Evolutionary conservation across 2,797 vertebrate genomes (phyloP), one percentile per base, ranked within the genome.

Genomic region (Rallus crepitans): DNA sequence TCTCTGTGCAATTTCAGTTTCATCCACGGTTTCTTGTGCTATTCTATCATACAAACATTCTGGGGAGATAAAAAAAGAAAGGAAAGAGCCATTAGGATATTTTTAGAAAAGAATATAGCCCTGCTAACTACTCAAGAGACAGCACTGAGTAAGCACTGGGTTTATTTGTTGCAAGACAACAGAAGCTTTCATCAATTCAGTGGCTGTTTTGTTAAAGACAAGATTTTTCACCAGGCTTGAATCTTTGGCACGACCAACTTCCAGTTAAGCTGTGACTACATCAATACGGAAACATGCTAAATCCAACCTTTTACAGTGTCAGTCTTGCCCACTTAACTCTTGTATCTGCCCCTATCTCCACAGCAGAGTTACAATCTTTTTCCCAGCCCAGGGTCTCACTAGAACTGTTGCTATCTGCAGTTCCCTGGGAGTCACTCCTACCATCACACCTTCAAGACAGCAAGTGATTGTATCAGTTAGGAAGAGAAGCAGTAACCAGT

Each of bases 31-130:
- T 98, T 99, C 99, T 98, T 99, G 99, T 97, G 99, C 99, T 98
- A 99, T 99, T 97, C 99, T 98, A 98, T 99, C 99, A 96, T 99
- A 99, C 97, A 99, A 99, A 98, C 99, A 99, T 98, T 99, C 99
- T 97, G 88, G 50, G 90, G 96, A 92, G 94, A 47, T 47, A 47
- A 96, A 95, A 95, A 97, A 96, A 86, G 94, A 96, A 95, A 95
- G 69, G 79, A 88, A 83, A 97, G 56, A 97, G 96, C 52, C 96
- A 90, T 95, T 96, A 82, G 93, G 86, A 92, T 89, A 92, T 82
- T 90, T 40, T 50, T 89, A 90, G 78, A 83, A 65, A 94, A 84
- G 25, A 94, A 73, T 25, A 75, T 3, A 94, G 88, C 81, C 88
- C 81, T 52, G n/a, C 80, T 86, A 79, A 57, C 66, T 47, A 50